phyloP scores from a whole-genome alignment of 2,797 vertebrate genomes.

The Arrhamphus sclerolepis region DNA sequence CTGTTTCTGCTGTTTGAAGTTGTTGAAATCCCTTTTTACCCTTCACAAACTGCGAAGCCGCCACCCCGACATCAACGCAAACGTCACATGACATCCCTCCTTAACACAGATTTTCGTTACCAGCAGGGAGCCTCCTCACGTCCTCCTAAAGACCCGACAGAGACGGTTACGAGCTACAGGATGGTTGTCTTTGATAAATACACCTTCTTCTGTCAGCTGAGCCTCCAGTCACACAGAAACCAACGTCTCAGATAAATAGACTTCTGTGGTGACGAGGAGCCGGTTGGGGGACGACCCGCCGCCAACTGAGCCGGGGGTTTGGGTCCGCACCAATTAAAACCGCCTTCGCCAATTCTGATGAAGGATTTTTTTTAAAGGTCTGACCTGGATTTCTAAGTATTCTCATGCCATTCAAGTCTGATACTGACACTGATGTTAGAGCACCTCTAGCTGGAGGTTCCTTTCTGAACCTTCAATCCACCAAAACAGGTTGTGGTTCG shows the following conservation, averaged over 20 bases:
- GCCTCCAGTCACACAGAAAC: constrained; percentile 25
- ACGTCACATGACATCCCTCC: constrained; percentile 30
- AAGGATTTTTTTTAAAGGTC: too few relatives aligned
- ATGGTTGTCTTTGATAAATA: constrained; percentile 44
- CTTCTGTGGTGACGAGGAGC: constrained; percentile 9
- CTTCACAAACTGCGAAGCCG: constrained; percentile 23
- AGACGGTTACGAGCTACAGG: constrained; percentile 26
- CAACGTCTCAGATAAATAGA: constrained; percentile 29
- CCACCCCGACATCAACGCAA: constrained; percentile 31
- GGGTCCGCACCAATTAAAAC: neutral
- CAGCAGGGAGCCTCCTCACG: constrained; percentile 14
- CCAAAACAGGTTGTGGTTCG: too few relatives aligned
- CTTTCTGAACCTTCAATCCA: too few relatives aligned
- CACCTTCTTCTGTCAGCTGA: constrained; percentile 26
- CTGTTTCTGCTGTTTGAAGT: constrained; percentile 59
- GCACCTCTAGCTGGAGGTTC: too few relatives aligned
- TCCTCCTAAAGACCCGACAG: constrained; percentile 18
- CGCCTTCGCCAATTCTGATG: too few relatives aligned
- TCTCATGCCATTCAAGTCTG: too few relatives aligned
- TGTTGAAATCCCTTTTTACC: constrained; percentile 54
- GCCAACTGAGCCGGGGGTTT: neutral
- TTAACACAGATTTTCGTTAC: constrained; percentile 31
- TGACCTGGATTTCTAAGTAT: too few relatives aligned
- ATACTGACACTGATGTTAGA: too few relatives aligned
- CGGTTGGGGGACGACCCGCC: neutral